phyloP scores from a whole-genome alignment of 1,140 invertebrate species.

The Diploscapter pachys region DNA sequence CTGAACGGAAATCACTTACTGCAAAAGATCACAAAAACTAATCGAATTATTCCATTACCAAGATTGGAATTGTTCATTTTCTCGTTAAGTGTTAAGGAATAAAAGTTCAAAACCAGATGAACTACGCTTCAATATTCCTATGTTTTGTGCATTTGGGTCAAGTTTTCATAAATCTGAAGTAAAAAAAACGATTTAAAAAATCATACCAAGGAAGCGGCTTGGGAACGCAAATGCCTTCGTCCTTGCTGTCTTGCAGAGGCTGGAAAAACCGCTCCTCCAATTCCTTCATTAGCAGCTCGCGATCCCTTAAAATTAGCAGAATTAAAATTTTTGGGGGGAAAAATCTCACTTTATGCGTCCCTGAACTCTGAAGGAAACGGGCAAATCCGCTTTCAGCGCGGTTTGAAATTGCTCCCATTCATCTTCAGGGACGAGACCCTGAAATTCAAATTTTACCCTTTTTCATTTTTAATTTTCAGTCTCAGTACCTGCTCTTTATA shows the following conservation, averaged over 20 bases:
- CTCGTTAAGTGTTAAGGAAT: too few species aligned
- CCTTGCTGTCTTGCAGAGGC: slow-evolving; percentile 22
- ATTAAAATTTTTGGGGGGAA: neutral
- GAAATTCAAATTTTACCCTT: neutral
- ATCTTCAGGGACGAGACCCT: slow-evolving; percentile 17
- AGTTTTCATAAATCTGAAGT: neutral
- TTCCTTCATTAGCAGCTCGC: slow-evolving; percentile 33
- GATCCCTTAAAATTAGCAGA: slow-evolving; percentile 25
- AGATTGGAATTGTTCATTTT: too few species aligned
- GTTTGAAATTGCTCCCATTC: slow-evolving; percentile 33
- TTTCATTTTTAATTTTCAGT: neutral
- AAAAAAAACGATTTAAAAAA: slow-evolving; percentile 1
- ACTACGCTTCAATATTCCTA: too few species aligned
- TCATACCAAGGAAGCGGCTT: slow-evolving; percentile 33
- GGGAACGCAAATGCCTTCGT: slow-evolving; percentile 30
- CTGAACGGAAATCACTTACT: neutral
- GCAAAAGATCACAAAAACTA: neutral
- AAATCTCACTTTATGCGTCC: slow-evolving; percentile 39
- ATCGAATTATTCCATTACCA: neutral
- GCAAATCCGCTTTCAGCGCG: slow-evolving; percentile 33
- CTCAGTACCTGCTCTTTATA: slow-evolving; percentile 32
- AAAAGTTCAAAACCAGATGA: too few species aligned
- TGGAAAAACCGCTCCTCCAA: slow-evolving; percentile 37
- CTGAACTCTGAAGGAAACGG: slow-evolving; percentile 35
- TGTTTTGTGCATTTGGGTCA: too few species aligned